A percentile compares a stretch with the other conserved stretches of the same genome.
Conservation (phyloP, 2,113 vertebrate species). For the Thamnaconus septentrionalis region DNA sequence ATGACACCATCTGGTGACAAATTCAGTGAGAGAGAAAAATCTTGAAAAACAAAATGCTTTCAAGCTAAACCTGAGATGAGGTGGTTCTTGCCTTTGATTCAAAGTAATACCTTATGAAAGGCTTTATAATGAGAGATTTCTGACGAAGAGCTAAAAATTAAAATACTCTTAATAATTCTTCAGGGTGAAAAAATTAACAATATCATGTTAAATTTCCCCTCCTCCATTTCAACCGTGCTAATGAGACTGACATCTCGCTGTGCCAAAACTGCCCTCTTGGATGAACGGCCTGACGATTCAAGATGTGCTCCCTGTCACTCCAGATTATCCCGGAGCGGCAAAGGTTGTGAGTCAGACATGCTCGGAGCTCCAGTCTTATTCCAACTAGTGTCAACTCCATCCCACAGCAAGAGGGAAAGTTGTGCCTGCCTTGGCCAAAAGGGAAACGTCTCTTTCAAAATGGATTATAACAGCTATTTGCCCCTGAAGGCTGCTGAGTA, state of each 20-base stretch:
- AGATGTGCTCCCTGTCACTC: conserved; percentile 31
- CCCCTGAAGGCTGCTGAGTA: conserved; percentile 51
- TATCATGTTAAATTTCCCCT: not conserved
- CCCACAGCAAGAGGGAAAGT: conserved; percentile 33
- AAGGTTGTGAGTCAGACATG: conserved; percentile 48
- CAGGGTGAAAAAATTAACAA: not conserved
- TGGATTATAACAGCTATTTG: conserved; percentile 68
- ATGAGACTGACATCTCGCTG: conserved; percentile 1
- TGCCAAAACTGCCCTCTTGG: conserved; percentile 10
- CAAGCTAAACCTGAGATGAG: no score
- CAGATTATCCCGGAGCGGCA: conserved; percentile 38
- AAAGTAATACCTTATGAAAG: no score
- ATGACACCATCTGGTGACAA: conserved; percentile 32
- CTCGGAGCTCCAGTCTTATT: conserved; percentile 38
- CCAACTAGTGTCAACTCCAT: conserved; percentile 42
- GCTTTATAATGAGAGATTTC: no score
- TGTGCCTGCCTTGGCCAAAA: conserved; percentile 42
- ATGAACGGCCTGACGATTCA: conserved; percentile 4
- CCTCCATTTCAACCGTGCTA: not conserved
- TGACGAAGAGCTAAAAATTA: not conserved
- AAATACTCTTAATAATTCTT: not conserved
- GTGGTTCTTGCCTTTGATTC: no score
- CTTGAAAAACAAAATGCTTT: not conserved
- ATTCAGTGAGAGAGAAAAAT: not conserved
- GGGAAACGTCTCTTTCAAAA: conserved; percentile 65